Base-by-base conservation (phyloP, 2,888 invertebrate species). In the Eupithecia subfuscata region DNA sequence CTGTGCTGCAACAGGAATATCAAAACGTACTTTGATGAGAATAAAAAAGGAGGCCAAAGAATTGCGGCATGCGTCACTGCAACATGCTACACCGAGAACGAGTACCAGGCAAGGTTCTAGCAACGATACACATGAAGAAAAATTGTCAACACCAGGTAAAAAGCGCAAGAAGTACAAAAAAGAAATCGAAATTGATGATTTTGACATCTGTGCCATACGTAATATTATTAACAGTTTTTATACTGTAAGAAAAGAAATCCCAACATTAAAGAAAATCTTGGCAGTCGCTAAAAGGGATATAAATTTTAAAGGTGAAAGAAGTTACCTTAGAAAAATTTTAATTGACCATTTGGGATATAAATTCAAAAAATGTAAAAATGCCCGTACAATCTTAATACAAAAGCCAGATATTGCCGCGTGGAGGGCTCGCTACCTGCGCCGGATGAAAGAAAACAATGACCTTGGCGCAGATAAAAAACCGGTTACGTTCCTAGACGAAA, bases 11-110 rank as follows among this genome's bases (percentile, higher is more conserved):
- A 40, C 22, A 71, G 52, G 69, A 65, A 69, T 40, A 72, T 71
- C 14, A 63, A 64, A 69, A 71, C 48, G 71, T 71, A 40, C 69
- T 48, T 14, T 18, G 52, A 71, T 65, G 12, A 34, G 48, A 5
- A n/a, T 30, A 70, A 70, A 1, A 60, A 16, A 56, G 14, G 8
- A 63, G 25, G 30, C 63, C 63, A n/a, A 22, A 14, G 63, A 63
- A 25, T 34, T 64, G 30, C 16, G 30, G 40, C 40, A 40, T 40
- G 40, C 40, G 40, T 40, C 40, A 40, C 9, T 40, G 40, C 40
- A 40, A 40, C 40, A 40, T 40, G 40, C 40, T 40, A 40, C 40
- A 40, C 40, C 40, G 40, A 40, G 40, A 6, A 40, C 40, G 40
- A 40, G 40, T 40, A 40, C 40, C 7, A 40, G 40, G 2, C 40